A percentile compares a stretch with the other conserved stretches of the same genome.
phyloP scores from a whole-genome alignment of 2,888 invertebrate genomes.

The Synanthedon andrenaeformis region DNA sequence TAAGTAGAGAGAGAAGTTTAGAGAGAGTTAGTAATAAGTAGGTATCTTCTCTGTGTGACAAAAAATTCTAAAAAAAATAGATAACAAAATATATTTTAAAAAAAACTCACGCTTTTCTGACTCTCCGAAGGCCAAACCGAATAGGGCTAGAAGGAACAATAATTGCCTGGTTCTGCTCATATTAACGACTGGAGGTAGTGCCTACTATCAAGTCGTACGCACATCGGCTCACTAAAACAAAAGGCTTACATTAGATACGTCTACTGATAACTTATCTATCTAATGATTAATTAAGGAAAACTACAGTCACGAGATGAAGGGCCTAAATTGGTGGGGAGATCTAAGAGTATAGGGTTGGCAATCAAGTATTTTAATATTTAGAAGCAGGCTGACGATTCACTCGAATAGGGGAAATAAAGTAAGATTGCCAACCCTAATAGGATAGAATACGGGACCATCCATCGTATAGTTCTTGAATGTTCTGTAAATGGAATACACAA shows the following conservation, averaged over 20 bases:
- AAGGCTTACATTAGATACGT: neutral
- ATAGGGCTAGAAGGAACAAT: constrained; percentile 23
- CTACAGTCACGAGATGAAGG: constrained; percentile 54
- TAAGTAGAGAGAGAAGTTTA: too few species aligned
- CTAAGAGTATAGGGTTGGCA: neutral
- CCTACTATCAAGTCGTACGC: constrained; percentile 4
- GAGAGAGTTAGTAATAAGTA: too few species aligned
- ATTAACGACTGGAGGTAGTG: constrained; percentile 11
- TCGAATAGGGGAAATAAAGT: too few species aligned
- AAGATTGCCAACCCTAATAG: too few species aligned
- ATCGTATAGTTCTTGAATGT: too few species aligned
- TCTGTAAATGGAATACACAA: too few species aligned
- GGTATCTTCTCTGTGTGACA: too few species aligned
- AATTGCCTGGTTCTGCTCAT: constrained; percentile 15
- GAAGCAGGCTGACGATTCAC: too few species aligned
- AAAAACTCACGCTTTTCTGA: constrained; percentile 43
- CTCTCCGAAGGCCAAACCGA: constrained; percentile 27
- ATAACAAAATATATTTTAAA: neutral
- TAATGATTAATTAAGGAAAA: constrained; percentile 55
- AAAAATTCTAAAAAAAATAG: too few species aligned
- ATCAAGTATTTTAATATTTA: too few species aligned
- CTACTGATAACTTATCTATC: constrained; percentile 49
- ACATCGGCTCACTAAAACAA: neutral
- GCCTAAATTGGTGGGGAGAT: constrained; percentile 1
- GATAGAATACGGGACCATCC: too few species aligned